Base-by-base conservation (phyloP, 2,888 invertebrate species). In the Sinotaia quadrata region DNA sequence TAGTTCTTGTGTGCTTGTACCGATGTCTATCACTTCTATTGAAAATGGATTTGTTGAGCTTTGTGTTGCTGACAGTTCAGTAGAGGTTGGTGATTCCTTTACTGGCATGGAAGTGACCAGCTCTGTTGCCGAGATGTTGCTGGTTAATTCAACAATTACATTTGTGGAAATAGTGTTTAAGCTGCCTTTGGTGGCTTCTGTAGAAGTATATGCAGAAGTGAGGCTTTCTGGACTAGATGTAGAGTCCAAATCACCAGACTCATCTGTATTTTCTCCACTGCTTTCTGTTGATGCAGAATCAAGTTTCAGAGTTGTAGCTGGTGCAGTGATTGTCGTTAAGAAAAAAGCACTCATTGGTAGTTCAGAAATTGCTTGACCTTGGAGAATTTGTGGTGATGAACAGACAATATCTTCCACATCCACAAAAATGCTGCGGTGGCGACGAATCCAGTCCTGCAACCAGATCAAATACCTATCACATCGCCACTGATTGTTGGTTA, bases 401-500 rank as follows among this genome's bases (percentile, higher is more conserved):
- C 67, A 67, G 7, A 41, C 24, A 10, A 67, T 44, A 15, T 71
- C 41, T 10, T 69, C 67, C 8, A 73, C 66, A 18, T 75, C 63
- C 8, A 44, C 29, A 54, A 84, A 79, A 29, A 75, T 62, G 4
- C 68, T 49, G 24, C 70, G 69, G 31, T 76, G 63, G 7, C 67
- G 65, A 27, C 59, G 66, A 36, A 82, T 75, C 81, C 81, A 81
- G 41, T 75, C 92, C 7, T 93, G 91, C 0, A 95, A 89, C 94
- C 95, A 95, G 37, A 93, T 90, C 0, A 95, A 87, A 34, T 93
- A 91, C 83, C 95, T 94, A 84, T 95, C 93, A 81, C 96, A 96
- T 70, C 92, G 91, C 83, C 95, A 90, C 5, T 93, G 94, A 88
- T 96, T 96, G 58, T 91, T 92, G 27, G 94, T 92, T 78, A 96